phyloP scores from a whole-genome alignment of 2,888 invertebrate species.

The Cremastobaeus sp. region DNA sequence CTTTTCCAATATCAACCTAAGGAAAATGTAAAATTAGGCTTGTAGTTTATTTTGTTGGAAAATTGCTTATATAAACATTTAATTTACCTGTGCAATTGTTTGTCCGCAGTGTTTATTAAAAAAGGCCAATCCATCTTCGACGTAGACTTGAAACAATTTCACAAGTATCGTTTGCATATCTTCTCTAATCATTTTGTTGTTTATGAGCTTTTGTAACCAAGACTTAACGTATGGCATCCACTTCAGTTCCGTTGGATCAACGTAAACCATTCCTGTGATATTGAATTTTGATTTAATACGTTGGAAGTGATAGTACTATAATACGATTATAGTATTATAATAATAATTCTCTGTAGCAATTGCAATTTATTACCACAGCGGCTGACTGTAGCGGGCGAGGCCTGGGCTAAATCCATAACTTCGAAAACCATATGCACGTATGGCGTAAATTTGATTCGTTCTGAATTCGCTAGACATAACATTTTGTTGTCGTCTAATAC shows the following conservation, averaged over 20 bases:
- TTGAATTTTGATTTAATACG: neutral
- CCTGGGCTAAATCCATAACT: slow-evolving; percentile 88
- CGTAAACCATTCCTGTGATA: slow-evolving; percentile 91
- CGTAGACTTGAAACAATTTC: slow-evolving; percentile 83
- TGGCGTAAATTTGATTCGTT: slow-evolving; percentile 91
- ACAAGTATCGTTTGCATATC: slow-evolving; percentile 84
- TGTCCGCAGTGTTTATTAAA: slow-evolving; percentile 85
- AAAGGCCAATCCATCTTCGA: slow-evolving; percentile 84
- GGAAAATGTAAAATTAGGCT: too few species aligned
- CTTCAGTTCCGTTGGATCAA: slow-evolving; percentile 90
- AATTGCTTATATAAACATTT: too few species aligned
- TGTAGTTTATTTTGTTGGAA: too few species aligned
- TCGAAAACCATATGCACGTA: slow-evolving; percentile 95
- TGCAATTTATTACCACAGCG: slow-evolving; percentile 75
- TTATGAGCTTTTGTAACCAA: slow-evolving; percentile 83
- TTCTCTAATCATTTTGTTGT: slow-evolving; percentile 78
- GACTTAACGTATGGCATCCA: slow-evolving; percentile 89
- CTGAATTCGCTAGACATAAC: slow-evolving; percentile 94
- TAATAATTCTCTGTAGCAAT: too few species aligned
- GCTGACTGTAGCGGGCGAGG: slow-evolving; percentile 94
- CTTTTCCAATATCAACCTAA: slow-evolving; percentile 91
- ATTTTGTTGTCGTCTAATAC: slow-evolving; percentile 96
- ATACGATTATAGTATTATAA: neutral
- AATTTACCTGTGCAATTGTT: slow-evolving; percentile 90
- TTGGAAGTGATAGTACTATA: neutral